Evolutionary conservation across 2,113 vertebrate genomes (phyloP).

Genomic region (Scartelaos histophorus): DNA sequence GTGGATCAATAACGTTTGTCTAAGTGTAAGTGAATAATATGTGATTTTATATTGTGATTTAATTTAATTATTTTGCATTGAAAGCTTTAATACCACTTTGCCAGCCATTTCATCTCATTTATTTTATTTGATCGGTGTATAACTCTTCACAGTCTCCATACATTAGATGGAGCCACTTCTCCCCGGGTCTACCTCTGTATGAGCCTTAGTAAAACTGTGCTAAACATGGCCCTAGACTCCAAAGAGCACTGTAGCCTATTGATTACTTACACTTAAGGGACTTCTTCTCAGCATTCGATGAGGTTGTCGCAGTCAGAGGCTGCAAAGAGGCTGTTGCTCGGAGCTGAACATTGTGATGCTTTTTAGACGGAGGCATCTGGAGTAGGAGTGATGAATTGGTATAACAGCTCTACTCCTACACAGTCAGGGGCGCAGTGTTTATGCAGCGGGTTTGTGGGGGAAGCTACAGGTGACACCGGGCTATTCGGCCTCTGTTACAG

Average conservation of each 20-base stretch:
- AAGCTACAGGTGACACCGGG: not conserved
- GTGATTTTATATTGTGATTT: too few species aligned
- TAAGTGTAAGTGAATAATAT: too few species aligned
- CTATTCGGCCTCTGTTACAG: conserved; percentile 8
- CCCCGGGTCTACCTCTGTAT: not conserved
- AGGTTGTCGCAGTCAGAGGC: conserved; percentile 26
- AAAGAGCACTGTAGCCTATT: conserved; percentile 26
- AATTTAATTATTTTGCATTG: too few species aligned
- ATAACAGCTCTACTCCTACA: conserved; percentile 31
- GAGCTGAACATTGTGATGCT: conserved; percentile 20
- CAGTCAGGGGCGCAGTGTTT: conserved; percentile 28
- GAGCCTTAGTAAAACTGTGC: conserved; percentile 18
- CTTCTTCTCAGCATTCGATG: conserved; percentile 28
- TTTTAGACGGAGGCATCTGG: conserved; percentile 7
- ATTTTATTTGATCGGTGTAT: too few species aligned
- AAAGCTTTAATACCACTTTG: too few species aligned
- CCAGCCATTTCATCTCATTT: too few species aligned
- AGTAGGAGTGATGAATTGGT: conserved; percentile 27
- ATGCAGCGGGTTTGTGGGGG: conserved; percentile 6
- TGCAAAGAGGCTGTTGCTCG: not conserved
- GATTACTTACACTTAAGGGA: conserved; percentile 36
- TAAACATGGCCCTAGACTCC: conserved; percentile 21
- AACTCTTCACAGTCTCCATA: too few species aligned
- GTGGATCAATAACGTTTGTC: too few species aligned
- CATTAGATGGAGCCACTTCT: too few species aligned